phyloP scores from a whole-genome alignment of 1,140 invertebrate genomes.

The Tenebrio molitor region DNA sequence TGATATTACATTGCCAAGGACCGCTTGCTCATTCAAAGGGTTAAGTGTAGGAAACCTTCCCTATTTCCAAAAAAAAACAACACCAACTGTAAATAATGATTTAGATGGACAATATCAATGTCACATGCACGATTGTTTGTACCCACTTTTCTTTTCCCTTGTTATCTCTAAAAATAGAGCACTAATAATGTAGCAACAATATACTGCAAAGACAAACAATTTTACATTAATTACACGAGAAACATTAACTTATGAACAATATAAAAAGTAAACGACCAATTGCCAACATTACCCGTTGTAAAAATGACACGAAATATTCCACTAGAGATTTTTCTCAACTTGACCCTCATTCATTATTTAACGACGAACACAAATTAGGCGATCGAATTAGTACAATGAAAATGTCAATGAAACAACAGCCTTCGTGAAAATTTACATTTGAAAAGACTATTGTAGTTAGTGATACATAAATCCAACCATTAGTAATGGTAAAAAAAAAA shows the following conservation, averaged over 20 bases:
- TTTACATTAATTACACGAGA: conserved; percentile 8
- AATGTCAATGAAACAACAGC: not conserved
- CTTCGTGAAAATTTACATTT: conserved; percentile 3
- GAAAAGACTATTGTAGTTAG: no score
- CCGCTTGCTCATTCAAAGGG: no score
- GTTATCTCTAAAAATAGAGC: conserved; percentile 17
- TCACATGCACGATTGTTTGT: not conserved
- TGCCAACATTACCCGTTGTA: not conserved
- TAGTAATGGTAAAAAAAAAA: not conserved
- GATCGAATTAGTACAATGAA: not conserved
- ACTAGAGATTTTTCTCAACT: no score
- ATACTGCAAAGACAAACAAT: not conserved
- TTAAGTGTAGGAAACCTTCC: no score
- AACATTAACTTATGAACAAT: not conserved
- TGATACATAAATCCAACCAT: not conserved
- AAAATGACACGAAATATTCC: no score
- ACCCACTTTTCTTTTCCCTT: conserved; percentile 4
- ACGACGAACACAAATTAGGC: no score
- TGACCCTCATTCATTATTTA: no score
- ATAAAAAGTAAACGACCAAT: not conserved
- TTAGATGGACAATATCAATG: no score
- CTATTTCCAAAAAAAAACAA: no score
- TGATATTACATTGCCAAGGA: no score
- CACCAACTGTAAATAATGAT: no score
- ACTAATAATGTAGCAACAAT: not conserved